Evolutionary conservation across 2,888 invertebrate genomes (phyloP).

Genomic region (Vesta saturnalis): DNA sequence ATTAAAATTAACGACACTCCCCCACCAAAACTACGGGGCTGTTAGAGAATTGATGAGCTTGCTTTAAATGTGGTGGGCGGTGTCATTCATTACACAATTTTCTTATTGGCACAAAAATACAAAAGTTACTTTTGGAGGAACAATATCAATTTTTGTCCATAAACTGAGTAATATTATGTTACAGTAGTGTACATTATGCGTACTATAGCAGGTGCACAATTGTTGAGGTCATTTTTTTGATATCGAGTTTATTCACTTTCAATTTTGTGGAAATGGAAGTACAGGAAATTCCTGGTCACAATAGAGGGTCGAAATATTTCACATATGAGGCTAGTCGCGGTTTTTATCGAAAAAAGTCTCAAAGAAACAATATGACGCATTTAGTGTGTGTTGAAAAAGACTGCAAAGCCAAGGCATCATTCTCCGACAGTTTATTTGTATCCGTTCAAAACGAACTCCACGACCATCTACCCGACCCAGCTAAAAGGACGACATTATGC

Average conservation of each 20-base stretch:
- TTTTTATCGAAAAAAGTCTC: too few species aligned
- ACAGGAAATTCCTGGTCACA: conserved; percentile 1
- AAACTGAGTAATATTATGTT: conserved; percentile 3
- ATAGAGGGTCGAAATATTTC: background rate
- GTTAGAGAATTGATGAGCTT: conserved; percentile 3
- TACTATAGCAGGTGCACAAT: background rate
- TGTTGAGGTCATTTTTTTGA: background rate
- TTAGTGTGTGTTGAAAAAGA: too few species aligned
- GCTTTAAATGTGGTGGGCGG: conserved; percentile 5
- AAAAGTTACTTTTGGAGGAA: conserved; percentile 1
- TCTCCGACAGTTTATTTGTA: too few species aligned
- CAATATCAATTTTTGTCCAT: background rate
- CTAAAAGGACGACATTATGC: too few species aligned
- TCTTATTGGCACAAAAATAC: background rate
- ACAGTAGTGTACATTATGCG: background rate
- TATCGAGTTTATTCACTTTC: conserved; percentile 1
- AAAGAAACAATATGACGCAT: too few species aligned
- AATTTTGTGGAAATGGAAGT: conserved; percentile 1
- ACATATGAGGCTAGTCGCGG: background rate
- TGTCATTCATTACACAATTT: conserved; percentile 1
- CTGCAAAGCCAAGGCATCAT: too few species aligned
- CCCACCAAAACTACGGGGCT: background rate
- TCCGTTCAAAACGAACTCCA: too few species aligned
- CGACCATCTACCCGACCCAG: background rate
- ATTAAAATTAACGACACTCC: conserved; percentile 5